These are phyloP conservation scores for Pinna nobilis DNA, from an alignment of 1,140 invertebrate species.

Conservation along the genomic window DNA sequence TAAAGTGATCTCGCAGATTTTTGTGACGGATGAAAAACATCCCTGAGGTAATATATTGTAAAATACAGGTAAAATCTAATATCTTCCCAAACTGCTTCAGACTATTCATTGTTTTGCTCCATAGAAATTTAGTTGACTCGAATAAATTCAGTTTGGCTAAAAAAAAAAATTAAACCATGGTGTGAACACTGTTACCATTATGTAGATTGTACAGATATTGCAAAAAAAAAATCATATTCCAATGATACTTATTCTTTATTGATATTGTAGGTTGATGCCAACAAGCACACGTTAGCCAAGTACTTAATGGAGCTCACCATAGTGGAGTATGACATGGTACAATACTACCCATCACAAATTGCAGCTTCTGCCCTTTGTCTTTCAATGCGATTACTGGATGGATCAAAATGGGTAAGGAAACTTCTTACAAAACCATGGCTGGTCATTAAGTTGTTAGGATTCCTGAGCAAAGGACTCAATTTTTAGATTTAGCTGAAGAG, in stretches of 20 bases:
- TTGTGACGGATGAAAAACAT: too few species aligned
- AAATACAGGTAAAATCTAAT: too few species aligned
- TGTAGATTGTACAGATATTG: too few species aligned
- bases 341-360: constrained; percentile 87
- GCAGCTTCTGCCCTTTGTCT: constrained; percentile 86
- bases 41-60: too few species aligned
- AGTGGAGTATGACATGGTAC: constrained; percentile 87
- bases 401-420: constrained; percentile 67
- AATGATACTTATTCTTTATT: neutral
- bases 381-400: constrained; percentile 77
- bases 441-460: neutral
- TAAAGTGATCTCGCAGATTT: too few species aligned
- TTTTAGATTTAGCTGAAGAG: neutral
- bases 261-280: constrained; percentile 77
- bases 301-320: constrained; percentile 93
- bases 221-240: too few species aligned
- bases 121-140: too few species aligned
- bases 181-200: too few species aligned
- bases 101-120: too few species aligned
- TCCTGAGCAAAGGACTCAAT: neutral
- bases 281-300: constrained; percentile 91
- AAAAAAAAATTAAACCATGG: too few species aligned
- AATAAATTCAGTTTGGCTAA: too few species aligned
- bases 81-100: too few species aligned
- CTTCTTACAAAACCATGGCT: neutral